These are phyloP conservation scores for Stegodyphus mimosarum DNA, from an alignment of 1,140 invertebrate species.

Conservation along the genomic window DNA sequence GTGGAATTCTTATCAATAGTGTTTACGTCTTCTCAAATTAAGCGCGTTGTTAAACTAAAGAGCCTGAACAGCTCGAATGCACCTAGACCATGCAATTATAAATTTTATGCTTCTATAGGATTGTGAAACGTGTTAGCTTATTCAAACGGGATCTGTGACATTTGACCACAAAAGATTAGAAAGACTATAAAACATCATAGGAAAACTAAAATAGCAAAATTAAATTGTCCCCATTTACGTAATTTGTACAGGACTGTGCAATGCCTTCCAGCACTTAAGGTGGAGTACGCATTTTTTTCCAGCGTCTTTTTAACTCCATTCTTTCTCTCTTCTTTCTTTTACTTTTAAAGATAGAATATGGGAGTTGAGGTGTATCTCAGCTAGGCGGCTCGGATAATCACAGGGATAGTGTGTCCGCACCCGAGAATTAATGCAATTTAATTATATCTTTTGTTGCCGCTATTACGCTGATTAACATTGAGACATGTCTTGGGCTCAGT, in stretches of 20 bases:
- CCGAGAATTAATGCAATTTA: slow-evolving; percentile 44
- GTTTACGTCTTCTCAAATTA: too few relatives aligned
- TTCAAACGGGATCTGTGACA: slow-evolving; percentile 26
- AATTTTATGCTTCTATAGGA: too few relatives aligned
- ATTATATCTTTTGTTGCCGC: slow-evolving; percentile 31
- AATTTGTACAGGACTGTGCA: slow-evolving; percentile 3
- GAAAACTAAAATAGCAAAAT: not conserved
- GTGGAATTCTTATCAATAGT: too few relatives aligned
- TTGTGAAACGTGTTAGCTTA: too few relatives aligned
- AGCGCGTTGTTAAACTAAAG: too few relatives aligned
- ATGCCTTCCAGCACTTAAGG: slow-evolving; percentile 11
- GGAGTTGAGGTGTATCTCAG: slow-evolving; percentile 23
- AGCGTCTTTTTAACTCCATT: not conserved
- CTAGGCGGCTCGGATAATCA: slow-evolving; percentile 29
- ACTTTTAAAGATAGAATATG: not conserved
- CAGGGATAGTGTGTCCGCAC: slow-evolving; percentile 32
- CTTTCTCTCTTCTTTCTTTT: too few relatives aligned
- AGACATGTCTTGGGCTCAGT: not conserved
- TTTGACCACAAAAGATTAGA: not conserved
- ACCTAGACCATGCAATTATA: too few relatives aligned
- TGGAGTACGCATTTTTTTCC: not conserved
- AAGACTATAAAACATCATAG: not conserved
- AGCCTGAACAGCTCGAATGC: too few relatives aligned
- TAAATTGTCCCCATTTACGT: slow-evolving; percentile 26
- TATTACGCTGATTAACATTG: not conserved